Conservation (phyloP, 2,888 invertebrate species). For the Rhamphomyia laevipes region DNA sequence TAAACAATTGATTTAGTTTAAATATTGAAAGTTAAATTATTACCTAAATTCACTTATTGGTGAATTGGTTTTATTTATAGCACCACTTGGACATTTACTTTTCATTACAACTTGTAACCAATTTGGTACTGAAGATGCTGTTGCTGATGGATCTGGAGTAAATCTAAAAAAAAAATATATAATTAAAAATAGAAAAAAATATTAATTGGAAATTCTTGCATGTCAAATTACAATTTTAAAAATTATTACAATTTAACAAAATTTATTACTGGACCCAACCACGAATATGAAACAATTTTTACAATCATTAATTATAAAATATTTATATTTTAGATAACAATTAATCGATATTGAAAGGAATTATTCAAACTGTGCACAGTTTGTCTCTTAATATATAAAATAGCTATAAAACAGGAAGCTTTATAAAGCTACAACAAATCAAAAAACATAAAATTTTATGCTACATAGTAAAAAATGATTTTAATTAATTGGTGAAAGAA, state of each 20-base stretch:
- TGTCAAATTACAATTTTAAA: slow-evolving; percentile 4
- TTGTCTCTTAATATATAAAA: too few relatives aligned
- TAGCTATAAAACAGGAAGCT: too few relatives aligned
- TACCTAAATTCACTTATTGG: too few relatives aligned
- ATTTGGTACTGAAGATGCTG: slow-evolving; percentile 30
- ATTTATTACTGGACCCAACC: not conserved
- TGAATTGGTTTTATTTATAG: slow-evolving; percentile 2
- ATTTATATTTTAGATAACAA: too few relatives aligned
- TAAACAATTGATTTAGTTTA: too few relatives aligned
- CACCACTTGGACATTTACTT: slow-evolving; percentile 27
- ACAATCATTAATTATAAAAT: too few relatives aligned
- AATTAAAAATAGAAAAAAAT: not conserved
- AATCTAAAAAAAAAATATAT: slow-evolving; percentile 21
- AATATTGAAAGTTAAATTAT: too few relatives aligned
- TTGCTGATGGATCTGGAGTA: slow-evolving; percentile 31
- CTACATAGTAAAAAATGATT: too few relatives aligned
- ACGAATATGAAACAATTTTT: not conserved
- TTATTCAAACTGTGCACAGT: too few relatives aligned
- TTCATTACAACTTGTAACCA: slow-evolving; percentile 38
- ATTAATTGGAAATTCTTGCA: slow-evolving; percentile 5
- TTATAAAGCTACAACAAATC: too few relatives aligned
- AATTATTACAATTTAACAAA: not conserved
- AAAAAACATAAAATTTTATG: too few relatives aligned
- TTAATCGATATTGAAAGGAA: too few relatives aligned
- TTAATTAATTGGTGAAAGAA: not conserved